Percentiles rank a stretch among this genome's conserved stretches.
Evolutionary conservation across 2,797 vertebrate genomes (phyloP).

Genomic region (Cephalopachus bancanus): DNA sequence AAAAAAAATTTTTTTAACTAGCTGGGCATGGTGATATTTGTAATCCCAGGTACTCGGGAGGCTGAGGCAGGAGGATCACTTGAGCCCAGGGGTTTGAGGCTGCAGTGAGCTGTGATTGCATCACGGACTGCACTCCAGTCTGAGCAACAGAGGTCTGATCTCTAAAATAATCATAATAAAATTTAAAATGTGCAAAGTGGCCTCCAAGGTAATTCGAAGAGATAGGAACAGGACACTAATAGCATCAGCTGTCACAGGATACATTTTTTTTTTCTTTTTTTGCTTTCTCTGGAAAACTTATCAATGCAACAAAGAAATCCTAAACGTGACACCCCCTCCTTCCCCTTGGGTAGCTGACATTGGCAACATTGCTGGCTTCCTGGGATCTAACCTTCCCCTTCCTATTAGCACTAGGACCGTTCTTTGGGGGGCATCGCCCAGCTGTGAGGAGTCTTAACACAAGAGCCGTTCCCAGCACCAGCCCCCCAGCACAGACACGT

Average conservation of each 20-base stretch:
- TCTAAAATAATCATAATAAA: not conserved
- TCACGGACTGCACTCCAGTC: too few species aligned
- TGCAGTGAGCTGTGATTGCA: too few species aligned
- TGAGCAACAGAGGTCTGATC: too few species aligned
- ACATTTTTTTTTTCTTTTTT: not conserved
- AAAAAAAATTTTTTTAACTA: too few species aligned
- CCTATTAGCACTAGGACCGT: not conserved
- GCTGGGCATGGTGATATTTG: too few species aligned
- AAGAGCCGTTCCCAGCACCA: not conserved
- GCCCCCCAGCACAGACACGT: not conserved
- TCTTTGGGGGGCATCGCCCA: not conserved
- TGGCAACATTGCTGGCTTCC: not conserved
- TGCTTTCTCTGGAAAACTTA: not conserved
- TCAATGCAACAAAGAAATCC: constrained; percentile 28
- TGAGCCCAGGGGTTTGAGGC: too few species aligned
- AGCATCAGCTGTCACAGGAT: too few species aligned
- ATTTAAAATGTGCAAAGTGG: not conserved
- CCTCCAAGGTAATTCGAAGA: not conserved
- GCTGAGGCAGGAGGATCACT: too few species aligned
- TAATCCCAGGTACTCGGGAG: too few species aligned
- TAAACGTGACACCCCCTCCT: not conserved
- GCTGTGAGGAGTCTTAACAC: not conserved
- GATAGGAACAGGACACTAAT: too few species aligned
- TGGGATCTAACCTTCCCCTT: not conserved
- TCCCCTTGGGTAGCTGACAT: not conserved